Evolutionary conservation across 2,797 vertebrate genomes (phyloP).

Genomic region (Phoebastria nigripes): DNA sequence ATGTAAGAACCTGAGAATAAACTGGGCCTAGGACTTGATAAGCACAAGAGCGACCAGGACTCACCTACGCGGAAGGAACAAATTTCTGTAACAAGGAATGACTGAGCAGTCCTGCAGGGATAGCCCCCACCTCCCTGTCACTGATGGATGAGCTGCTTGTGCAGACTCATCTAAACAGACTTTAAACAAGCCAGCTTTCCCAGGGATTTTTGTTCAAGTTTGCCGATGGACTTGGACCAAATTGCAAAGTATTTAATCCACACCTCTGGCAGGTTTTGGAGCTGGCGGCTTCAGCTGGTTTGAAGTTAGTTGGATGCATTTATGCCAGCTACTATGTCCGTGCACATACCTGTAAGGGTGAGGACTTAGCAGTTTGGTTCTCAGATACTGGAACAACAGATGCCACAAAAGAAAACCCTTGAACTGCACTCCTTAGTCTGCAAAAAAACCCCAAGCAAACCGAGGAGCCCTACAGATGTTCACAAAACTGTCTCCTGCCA

Average conservation of each 20-base stretch:
- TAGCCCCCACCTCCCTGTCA: not conserved
- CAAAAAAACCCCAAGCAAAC: not conserved
- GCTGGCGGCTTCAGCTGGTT: not conserved
- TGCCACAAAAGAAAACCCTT: not conserved
- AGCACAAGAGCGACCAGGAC: not conserved
- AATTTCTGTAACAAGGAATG: not conserved
- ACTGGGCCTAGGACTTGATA: not conserved
- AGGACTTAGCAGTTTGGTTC: not conserved
- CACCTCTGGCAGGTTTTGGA: not conserved
- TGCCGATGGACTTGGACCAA: not conserved
- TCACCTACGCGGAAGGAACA: not conserved
- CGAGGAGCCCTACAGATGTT: not conserved
- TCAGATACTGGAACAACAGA: not conserved
- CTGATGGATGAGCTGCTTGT: not conserved
- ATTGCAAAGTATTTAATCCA: not conserved
- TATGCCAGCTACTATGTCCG: accelerated
- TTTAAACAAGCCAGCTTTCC: not conserved
- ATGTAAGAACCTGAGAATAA: not conserved
- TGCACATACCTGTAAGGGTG: not conserved
- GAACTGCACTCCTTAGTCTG: not conserved
- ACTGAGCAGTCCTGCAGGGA: not conserved
- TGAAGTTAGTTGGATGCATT: not conserved
- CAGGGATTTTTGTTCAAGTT: not conserved
- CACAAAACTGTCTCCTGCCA: not conserved
- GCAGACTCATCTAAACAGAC: not conserved